A percentile compares a stretch with the other conserved stretches of the same genome.
These are phyloP conservation scores for Anodontia alba DNA, from an alignment of 2,888 invertebrate species.

Conservation along the genomic window DNA sequence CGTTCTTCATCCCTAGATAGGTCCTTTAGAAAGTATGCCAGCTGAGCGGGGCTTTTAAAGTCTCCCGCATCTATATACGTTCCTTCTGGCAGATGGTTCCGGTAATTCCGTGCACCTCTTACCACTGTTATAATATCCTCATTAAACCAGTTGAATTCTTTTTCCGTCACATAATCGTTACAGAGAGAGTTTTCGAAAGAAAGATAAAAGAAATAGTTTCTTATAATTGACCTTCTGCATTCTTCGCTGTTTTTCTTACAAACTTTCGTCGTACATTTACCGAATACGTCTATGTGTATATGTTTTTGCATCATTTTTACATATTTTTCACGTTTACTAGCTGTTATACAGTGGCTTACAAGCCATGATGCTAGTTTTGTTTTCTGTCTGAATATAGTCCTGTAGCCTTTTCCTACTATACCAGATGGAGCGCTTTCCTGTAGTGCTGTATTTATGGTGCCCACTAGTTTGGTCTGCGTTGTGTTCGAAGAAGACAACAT, in stretches of 20 bases:
- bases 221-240: not conserved
- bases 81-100: conserved; percentile 21
- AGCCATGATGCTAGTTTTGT: conserved; percentile 12
- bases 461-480: not conserved
- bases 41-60: conserved; percentile 15
- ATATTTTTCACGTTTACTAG: conserved; percentile 27
- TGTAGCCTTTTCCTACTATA: conserved; percentile 12
- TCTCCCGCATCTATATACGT: conserved; percentile 30
- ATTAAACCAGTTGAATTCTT: conserved; percentile 20
- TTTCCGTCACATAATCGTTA: conserved; percentile 35
- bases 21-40: conserved; percentile 8
- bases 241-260: not conserved
- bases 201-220: conserved; percentile 25
- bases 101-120: conserved; percentile 19
- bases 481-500: not conserved
- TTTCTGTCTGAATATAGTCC: conserved; percentile 19
- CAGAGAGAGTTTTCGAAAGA: conserved; percentile 40
- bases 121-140: conserved; percentile 30
- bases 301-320: conserved; percentile 1
- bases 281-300: conserved; percentile 20
- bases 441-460: not conserved
- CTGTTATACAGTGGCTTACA: conserved; percentile 20
- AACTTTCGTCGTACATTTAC: conserved; percentile 4
- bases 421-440: not conserved
- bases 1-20: conserved; percentile 4